Evolutionary conservation across 2,888 invertebrate genomes (phyloP).

Genomic region (Chrysodeixis includens): DNA sequence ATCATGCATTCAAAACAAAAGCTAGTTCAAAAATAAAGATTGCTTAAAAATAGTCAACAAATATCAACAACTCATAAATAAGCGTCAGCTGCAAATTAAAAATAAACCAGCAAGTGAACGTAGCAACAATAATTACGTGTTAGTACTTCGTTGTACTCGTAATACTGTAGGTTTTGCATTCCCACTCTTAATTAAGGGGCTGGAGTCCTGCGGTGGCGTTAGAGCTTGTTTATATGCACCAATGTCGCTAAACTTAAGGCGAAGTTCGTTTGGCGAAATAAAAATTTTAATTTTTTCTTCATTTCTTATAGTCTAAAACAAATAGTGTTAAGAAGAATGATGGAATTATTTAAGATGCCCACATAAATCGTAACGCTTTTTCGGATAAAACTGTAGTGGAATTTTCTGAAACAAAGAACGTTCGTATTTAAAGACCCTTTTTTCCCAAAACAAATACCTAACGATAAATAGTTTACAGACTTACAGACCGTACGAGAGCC

Average conservation of each 20-base stretch:
- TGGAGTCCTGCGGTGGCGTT: constrained; percentile 64
- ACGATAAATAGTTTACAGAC: neutral
- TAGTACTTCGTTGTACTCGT: constrained; percentile 39
- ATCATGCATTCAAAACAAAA: neutral
- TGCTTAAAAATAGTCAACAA: neutral
- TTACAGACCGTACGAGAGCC: neutral
- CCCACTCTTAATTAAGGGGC: constrained; percentile 68
- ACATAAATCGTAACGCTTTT: neutral
- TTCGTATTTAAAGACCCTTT: neutral
- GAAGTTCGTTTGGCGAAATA: constrained; percentile 11
- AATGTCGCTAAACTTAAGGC: constrained; percentile 60
- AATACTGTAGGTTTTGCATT: constrained; percentile 60
- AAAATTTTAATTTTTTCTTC: too few relatives aligned
- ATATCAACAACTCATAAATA: neutral
- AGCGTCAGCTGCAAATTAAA: constrained; percentile 49
- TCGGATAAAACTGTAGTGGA: neutral
- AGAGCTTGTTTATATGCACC: constrained; percentile 68
- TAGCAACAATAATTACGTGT: constrained; percentile 62
- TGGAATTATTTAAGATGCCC: too few relatives aligned
- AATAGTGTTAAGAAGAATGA: too few relatives aligned
- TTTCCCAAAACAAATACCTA: neutral
- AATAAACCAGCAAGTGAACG: constrained; percentile 37
- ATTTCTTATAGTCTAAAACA: too few relatives aligned
- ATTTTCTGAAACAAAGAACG: too few relatives aligned
- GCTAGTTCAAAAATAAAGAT: neutral